phyloP scores from a whole-genome alignment of 2,113 vertebrate species.

The Plecturocebus donacophilus region DNA sequence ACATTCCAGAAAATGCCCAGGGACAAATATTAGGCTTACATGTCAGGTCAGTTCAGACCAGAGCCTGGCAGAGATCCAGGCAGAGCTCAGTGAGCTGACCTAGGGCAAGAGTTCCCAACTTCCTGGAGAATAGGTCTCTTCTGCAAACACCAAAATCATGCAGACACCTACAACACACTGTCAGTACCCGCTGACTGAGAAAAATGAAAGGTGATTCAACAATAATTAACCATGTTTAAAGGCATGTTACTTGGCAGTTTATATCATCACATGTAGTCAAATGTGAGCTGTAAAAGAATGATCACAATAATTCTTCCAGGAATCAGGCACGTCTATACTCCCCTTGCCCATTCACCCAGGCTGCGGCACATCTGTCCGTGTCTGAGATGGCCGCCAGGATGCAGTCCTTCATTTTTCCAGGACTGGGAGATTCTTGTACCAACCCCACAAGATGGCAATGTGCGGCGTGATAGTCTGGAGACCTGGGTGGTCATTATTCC shows the following conservation, averaged over 20 bases:
- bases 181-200: neutral
- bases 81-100: neutral
- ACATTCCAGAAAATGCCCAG: neutral
- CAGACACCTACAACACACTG: neutral
- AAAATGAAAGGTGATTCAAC: neutral
- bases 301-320: neutral
- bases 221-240: neutral
- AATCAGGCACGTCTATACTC: rapidly evolving
- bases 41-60: neutral
- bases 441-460: neutral
- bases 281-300: neutral
- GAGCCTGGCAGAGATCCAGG: neutral
- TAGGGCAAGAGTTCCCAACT: neutral
- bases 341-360: neutral
- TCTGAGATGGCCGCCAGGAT: neutral
- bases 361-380: rapidly evolving
- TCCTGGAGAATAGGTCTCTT: neutral
- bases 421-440: neutral
- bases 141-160: neutral
- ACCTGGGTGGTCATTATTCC: neutral
- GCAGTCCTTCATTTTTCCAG: neutral
- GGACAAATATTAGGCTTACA: neutral
- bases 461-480: neutral
- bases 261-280: neutral
- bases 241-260: neutral